Percentiles rank a stretch among this genome's conserved stretches.
Conservation (phyloP, 2,888 invertebrate species). For the Trichogramma evanescens region DNA sequence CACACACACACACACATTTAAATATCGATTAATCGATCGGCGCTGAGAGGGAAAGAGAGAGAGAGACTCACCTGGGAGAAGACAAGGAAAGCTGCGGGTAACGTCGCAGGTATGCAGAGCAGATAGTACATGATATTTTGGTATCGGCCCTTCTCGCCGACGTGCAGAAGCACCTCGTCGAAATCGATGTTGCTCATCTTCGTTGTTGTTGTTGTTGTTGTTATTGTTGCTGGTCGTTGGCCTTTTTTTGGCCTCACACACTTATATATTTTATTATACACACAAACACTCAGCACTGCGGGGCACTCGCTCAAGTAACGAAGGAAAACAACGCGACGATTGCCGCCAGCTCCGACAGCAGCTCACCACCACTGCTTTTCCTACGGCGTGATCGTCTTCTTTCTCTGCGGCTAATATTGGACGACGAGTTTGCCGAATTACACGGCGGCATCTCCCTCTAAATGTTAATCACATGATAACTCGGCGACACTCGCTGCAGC, state of each 20-base stretch:
- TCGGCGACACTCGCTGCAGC: too few species aligned
- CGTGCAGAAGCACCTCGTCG: constrained; percentile 55
- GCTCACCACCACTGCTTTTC: too few species aligned
- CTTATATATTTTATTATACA: not conserved
- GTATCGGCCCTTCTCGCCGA: constrained; percentile 60
- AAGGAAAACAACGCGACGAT: not conserved
- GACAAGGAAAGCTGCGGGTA: constrained; percentile 61
- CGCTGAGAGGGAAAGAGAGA: too few species aligned
- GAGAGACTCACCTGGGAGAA: constrained; percentile 55
- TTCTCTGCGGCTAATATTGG: too few species aligned
- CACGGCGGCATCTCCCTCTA: too few species aligned
- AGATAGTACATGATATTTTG: constrained; percentile 59
- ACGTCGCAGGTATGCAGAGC: constrained; percentile 58
- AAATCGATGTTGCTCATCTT: constrained; percentile 50
- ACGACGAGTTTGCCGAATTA: too few species aligned
- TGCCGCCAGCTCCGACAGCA: not conserved
- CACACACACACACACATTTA: too few species aligned
- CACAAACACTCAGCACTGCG: not conserved
- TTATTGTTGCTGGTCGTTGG: not conserved
- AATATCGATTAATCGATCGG: too few species aligned
- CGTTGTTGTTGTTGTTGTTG: constrained; percentile 11
- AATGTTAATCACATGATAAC: too few species aligned
- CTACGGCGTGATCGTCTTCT: too few species aligned
- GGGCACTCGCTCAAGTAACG: not conserved
- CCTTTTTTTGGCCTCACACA: not conserved